Percentiles rank a stretch among this genome's conserved stretches.
These are phyloP conservation scores for Brachypterus glaber DNA, from an alignment of 2,888 invertebrate species.

Conservation along the genomic window DNA sequence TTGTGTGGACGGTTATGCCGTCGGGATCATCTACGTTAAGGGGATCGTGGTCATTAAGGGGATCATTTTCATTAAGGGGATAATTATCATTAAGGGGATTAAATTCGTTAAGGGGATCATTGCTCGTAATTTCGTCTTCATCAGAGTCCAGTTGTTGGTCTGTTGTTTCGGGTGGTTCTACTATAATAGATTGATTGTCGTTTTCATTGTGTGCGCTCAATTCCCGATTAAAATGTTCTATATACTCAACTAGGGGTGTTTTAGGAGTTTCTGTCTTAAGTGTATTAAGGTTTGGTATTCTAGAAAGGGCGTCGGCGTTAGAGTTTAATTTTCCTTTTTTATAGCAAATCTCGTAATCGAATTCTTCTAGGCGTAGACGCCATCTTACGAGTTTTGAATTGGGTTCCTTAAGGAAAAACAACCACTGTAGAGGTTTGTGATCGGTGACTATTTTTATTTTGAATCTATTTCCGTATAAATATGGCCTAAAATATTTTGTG, in stretches of 20 bases:
- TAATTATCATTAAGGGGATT: no score
- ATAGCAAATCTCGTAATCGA: conserved; percentile 9
- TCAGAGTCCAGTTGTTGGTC: conserved; percentile 5
- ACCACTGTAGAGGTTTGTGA: conserved; percentile 17
- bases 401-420: conserved; percentile 13
- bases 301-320: conserved; percentile 10
- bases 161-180: no score
- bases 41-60: not conserved
- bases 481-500: conserved; percentile 14
- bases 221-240: not conserved
- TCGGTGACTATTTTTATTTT: conserved; percentile 12
- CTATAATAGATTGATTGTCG: not conserved
- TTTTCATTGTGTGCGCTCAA: not conserved
- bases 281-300: no score
- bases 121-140: no score
- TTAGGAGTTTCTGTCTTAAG: not conserved
- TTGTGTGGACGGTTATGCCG: conserved; percentile 6
- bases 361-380: conserved; percentile 14
- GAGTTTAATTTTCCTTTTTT: conserved; percentile 11
- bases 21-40: not conserved
- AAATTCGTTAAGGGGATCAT: no score
- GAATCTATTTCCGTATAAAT: conserved; percentile 13
- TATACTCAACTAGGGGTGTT: not conserved
- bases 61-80: no score
- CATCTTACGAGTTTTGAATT: conserved; percentile 9